Evolutionary conservation across 2,888 invertebrate species (phyloP), one percentile per base, ranked within the genome.

Genomic region (Ferdinandea cuprea): DNA sequence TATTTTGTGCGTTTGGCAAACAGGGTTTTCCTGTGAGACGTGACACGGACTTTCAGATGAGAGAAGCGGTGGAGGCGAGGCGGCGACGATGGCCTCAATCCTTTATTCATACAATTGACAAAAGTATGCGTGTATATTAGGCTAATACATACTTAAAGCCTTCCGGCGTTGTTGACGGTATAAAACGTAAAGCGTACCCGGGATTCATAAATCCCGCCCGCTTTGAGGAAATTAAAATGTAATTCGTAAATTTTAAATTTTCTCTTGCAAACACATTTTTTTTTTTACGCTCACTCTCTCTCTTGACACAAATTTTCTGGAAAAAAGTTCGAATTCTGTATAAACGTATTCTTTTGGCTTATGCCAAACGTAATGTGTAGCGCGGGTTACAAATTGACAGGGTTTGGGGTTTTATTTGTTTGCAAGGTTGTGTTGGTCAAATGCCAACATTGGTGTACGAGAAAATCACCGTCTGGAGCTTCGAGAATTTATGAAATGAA

Each of bases 291-390:
- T 69, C 58, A n/a, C n/a, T n/a, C n/a, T n/a, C n/a, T n/a, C 5
- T 59, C 46, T 69, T 81, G 76, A 69, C 58, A 76, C 50, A 76
- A 42, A n/a, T 61, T 68, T 74, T 52, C 5, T 21, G 21, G 17
- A 30, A 42, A 52, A 58, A 58, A 58, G 63, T 37, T 58, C 11
- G 25, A 15, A 13, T 37, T 37, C 13, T 3, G 37, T 9, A 35
- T 35, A 35, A 0, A 35, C n/a, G n/a, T n/a, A 4, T n/a, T 25
- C 25, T 3, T 25, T 25, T 25, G 44, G 44, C 8, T 44, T 17
- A 5, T 44, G 44, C 44, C 19, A 44, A 8, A 44, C 44, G 11
- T 19, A 19, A 19, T 35, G 37, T 6, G 30, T 9, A 8, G 42
- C 8, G 42, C 9, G 19, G 11, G 19, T 11, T 21, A 58, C 25